Evolutionary conservation across 53 echinoderm and acorn worm species (phyloP).

Genomic region (Arbacia lixula): DNA sequence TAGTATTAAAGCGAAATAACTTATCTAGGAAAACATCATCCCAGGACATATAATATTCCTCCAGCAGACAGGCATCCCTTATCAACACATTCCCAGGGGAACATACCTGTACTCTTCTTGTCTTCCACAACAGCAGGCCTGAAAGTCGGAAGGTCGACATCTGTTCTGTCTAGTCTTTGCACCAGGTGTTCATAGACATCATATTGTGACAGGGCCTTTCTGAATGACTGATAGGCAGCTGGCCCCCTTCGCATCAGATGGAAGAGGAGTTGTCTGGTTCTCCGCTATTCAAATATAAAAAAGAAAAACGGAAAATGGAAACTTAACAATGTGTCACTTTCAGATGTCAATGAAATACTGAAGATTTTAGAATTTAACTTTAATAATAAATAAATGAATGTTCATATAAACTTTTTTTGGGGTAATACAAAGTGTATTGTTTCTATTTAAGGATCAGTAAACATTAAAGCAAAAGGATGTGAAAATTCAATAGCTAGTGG

Average conservation of each 20-base stretch:
- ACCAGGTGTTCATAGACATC: constrained; percentile 53
- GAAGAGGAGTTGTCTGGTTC: constrained; percentile 44
- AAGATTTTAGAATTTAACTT: neutral
- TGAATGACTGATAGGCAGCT: constrained; percentile 46
- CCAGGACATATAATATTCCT: too few species aligned
- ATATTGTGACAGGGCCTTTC: constrained; percentile 12
- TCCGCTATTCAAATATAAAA: constrained; percentile 9
- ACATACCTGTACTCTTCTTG: too few species aligned
- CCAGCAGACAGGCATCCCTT: too few species aligned
- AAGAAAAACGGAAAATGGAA: neutral
- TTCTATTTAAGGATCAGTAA: too few species aligned
- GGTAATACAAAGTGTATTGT: too few species aligned
- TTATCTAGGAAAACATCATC: too few species aligned
- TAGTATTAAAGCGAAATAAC: too few species aligned
- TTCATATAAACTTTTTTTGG: too few species aligned
- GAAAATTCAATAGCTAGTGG: too few species aligned
- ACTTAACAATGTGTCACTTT: neutral
- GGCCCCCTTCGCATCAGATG: constrained; percentile 60
- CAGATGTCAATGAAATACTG: neutral
- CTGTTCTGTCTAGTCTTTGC: constrained; percentile 50
- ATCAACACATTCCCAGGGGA: too few species aligned
- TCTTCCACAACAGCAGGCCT: too few species aligned
- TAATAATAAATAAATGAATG: neutral
- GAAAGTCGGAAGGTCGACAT: neutral
- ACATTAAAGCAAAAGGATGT: too few species aligned